Conservation (phyloP, 2,888 invertebrate genomes). For the Cosmorhoe ocellata region DNA sequence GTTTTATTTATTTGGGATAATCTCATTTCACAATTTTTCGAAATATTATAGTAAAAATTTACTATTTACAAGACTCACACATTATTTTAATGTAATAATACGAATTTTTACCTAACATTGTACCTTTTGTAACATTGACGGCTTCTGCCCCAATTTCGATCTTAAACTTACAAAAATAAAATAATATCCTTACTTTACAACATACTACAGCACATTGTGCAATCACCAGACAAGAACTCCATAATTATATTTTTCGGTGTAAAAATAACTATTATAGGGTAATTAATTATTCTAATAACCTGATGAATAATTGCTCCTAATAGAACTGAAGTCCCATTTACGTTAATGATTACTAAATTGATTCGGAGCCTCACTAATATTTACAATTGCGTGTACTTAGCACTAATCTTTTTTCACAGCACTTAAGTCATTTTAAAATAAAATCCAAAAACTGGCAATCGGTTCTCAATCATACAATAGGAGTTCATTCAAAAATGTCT, state of each 20-base stretch:
- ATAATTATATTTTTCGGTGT: constrained; percentile 19
- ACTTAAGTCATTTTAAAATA: constrained; percentile 23
- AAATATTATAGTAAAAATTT: constrained; percentile 77
- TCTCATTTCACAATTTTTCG: constrained; percentile 77
- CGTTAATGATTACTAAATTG: constrained; percentile 29
- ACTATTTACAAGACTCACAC: constrained; percentile 75
- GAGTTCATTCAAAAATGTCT: constrained; percentile 5
- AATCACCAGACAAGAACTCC: constrained; percentile 55
- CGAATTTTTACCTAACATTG: constrained; percentile 70
- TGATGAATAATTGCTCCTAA: constrained; percentile 28
- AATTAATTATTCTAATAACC: constrained; percentile 20
- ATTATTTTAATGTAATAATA: constrained; percentile 58
- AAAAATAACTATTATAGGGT: constrained; percentile 27
- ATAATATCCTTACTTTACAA: constrained; percentile 70
- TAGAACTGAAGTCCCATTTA: constrained; percentile 18
- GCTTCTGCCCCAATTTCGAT: constrained; percentile 61
- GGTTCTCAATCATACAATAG: background rate
- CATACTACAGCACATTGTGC: constrained; percentile 70
- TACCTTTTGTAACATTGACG: constrained; percentile 71
- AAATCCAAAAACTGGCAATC: constrained; percentile 8
- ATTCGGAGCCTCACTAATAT: constrained; percentile 45
- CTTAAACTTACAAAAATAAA: constrained; percentile 76
- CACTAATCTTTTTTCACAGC: constrained; percentile 29
- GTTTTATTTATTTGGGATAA: constrained; percentile 76
- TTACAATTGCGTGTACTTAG: constrained; percentile 42